Evolutionary conservation across 1,140 invertebrate genomes (phyloP).

Genomic region (Dufourea novaeangliae): DNA sequence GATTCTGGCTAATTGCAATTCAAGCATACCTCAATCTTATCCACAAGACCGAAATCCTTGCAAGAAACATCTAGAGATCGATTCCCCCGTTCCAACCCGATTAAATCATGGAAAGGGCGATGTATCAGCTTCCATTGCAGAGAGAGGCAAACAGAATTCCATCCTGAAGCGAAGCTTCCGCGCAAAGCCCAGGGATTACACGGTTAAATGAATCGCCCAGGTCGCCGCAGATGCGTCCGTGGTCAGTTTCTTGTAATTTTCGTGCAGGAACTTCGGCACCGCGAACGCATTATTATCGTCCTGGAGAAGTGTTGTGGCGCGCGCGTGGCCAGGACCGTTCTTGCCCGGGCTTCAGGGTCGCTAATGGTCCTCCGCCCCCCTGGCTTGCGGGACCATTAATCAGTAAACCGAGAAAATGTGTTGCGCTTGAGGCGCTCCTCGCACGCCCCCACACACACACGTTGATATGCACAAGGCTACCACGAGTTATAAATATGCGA

Average conservation of each 20-base stretch:
- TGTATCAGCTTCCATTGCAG: no score
- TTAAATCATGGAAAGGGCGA: no score
- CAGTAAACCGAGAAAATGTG: conserved; percentile 60
- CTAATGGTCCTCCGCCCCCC: conserved; percentile 49
- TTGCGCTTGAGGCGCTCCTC: conserved; percentile 51
- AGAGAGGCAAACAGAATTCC: no score
- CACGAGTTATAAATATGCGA: conserved; percentile 64
- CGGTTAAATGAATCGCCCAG: conserved; percentile 2
- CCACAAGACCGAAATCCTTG: no score
- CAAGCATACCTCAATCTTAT: no score
- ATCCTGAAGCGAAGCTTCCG: neutral
- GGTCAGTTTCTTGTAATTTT: conserved; percentile 20
- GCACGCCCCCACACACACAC: conserved; percentile 22
- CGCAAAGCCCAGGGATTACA: neutral
- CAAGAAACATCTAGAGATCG: no score
- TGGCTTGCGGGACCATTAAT: conserved; percentile 56
- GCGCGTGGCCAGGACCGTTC: conserved; percentile 29
- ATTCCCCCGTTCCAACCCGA: no score
- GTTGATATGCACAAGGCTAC: conserved; percentile 50
- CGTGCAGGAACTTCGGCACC: neutral
- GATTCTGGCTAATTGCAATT: no score
- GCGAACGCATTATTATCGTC: conserved; percentile 9
- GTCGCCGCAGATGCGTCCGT: neutral
- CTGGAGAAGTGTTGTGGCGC: neutral
- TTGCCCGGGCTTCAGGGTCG: conserved; percentile 40